phyloP scores from a whole-genome alignment of 2,113 vertebrate genomes.

The Coreoperca whiteheadi region DNA sequence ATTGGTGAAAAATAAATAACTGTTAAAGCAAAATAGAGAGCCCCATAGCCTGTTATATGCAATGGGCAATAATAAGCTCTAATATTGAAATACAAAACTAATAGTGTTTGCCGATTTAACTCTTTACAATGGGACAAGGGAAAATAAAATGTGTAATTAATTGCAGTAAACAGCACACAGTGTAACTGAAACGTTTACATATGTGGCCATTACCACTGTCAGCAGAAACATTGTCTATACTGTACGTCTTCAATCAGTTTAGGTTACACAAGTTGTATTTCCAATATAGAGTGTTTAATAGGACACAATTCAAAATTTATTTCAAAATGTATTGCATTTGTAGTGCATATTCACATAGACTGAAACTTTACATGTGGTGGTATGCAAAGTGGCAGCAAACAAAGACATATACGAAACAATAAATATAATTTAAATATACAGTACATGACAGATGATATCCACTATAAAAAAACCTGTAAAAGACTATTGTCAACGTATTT shows the following conservation, averaged over 20 bases:
- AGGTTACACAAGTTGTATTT: not conserved
- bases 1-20: not conserved
- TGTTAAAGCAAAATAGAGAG: not conserved
- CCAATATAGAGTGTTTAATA: not conserved
- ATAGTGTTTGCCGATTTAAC: not conserved
- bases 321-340: not conserved
- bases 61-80: not conserved
- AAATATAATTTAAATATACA: constrained; percentile 41
- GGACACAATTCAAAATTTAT: not conserved
- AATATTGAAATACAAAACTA: not conserved
- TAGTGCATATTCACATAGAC: not conserved
- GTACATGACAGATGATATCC: constrained; percentile 4
- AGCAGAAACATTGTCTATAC: not conserved
- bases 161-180: not conserved
- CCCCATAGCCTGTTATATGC: not conserved
- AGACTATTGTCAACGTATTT: not conserved
- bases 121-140: not conserved
- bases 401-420: constrained; percentile 33
- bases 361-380: not conserved
- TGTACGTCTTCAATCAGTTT: not conserved
- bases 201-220: not conserved
- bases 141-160: not conserved
- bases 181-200: not conserved
- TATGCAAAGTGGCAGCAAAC: not conserved
- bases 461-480: not conserved